Evolutionary conservation across 2,888 invertebrate genomes (phyloP), one percentile per base, ranked within the genome.

Genomic region (Pseudolycoriella hygida): DNA sequence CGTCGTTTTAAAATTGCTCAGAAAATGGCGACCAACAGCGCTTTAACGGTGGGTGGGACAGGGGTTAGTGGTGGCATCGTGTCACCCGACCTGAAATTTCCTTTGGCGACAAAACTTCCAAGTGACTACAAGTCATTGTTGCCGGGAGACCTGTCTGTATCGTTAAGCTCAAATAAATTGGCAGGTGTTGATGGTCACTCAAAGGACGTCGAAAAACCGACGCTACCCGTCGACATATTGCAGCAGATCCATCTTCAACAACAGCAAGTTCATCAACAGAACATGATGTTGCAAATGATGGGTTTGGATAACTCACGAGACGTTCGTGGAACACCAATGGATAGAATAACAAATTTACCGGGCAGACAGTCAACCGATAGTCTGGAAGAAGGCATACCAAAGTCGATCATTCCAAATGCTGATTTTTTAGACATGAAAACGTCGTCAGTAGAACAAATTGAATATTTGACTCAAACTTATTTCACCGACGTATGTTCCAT

Each of bases 1-100:
- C 60, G 60, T 48, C 58, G 58, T 40, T 60, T 57, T 48, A 66
- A 63, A 46, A 58, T 41, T n/a, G 34, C 40, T 2, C 45, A 45
- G 31, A 45, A 45, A 34, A 45, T 45, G 20, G 45, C 40, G 39
- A 17, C 34, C 12, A 12, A 12, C 5, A 34, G 5, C n/a, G 34
- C 34, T 34, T 34, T 8, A 20, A 19, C 25, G 4, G 43, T 17
- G 8, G 6, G 8, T 4, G 30, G 42, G 11, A 15, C 30, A 4
- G 25, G 25, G 5, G 25, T 25, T 8, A 25, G 25, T 8, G 25
- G 25, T 6, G 25, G 25, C 25, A 25, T 25, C 25, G 25, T 25
- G 4, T 25, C 25, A 8, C 25, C 25, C 4, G 25, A 25, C 25
- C 4, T 25, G 4, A 34, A 14, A 39, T 10, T 39, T 17, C 39